These are phyloP conservation scores for Callimorpha dominula DNA, from an alignment of 2,888 invertebrate genomes.

Conservation along the genomic window DNA sequence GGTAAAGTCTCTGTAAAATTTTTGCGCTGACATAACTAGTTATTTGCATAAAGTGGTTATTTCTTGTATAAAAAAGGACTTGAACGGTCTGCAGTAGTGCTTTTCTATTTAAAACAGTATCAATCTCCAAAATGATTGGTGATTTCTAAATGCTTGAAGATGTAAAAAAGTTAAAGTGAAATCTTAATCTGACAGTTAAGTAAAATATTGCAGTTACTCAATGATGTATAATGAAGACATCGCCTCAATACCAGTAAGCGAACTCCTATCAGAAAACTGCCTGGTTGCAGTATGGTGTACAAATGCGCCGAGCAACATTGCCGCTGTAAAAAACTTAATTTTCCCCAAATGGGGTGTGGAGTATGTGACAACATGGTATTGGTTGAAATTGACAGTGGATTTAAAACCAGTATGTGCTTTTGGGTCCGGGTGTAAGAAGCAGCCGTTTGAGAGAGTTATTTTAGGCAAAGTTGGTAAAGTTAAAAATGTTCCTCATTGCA, in stretches of 20 bases:
- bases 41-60: too few relatives aligned
- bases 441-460: conserved; percentile 95
- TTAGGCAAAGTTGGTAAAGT: conserved; percentile 73
- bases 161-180: too few relatives aligned
- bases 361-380: conserved; percentile 92
- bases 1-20: conserved; percentile 71
- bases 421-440: conserved; percentile 90
- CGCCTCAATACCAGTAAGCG: conserved; percentile 89
- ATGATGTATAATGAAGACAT: conserved; percentile 94
- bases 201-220: conserved; percentile 87
- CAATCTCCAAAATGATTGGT: too few relatives aligned
- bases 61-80: not conserved
- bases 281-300: conserved; percentile 97
- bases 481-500: conserved; percentile 74
- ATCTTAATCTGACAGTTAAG: not conserved
- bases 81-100: not conserved
- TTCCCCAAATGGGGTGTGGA: conserved; percentile 93
- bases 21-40: not conserved
- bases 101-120: not conserved
- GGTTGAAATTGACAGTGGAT: conserved; percentile 93
- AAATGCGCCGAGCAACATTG: conserved; percentile 91
- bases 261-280: conserved; percentile 87
- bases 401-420: conserved; percentile 91
- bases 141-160: too few relatives aligned
- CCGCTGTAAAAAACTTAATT: conserved; percentile 89